Conservation (phyloP, 2,888 invertebrate species). For the Rhogogaster chlorosoma region DNA sequence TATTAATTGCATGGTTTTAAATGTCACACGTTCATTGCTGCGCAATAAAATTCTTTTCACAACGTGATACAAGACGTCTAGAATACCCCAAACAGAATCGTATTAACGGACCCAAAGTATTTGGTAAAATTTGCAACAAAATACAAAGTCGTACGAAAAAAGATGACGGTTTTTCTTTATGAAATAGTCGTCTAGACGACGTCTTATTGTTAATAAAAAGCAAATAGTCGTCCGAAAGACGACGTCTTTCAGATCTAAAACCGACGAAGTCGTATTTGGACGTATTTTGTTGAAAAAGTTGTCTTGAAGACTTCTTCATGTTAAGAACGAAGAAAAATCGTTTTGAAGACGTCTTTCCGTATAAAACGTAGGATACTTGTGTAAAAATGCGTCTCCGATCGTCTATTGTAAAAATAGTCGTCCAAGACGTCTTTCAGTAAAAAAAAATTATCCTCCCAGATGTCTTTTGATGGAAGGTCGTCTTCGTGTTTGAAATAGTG, state of each 20-base stretch:
- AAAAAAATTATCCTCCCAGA: background rate
- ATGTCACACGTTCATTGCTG: background rate
- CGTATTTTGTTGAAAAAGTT: background rate
- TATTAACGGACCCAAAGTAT: background rate
- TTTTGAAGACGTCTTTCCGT: background rate
- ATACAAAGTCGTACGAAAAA: no score
- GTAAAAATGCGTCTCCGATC: background rate
- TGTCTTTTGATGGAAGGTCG: background rate
- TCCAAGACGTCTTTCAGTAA: background rate
- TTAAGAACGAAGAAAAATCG: background rate
- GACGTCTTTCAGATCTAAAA: background rate
- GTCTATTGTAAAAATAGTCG: background rate
- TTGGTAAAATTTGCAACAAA: no score
- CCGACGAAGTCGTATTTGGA: background rate
- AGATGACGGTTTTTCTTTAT: no score
- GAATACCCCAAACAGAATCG: background rate
- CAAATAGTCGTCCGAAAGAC: background rate
- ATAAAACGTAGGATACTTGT: background rate
- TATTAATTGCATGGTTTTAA: background rate
- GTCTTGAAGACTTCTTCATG: background rate
- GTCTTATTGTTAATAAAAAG: background rate
- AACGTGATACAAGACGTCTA: background rate
- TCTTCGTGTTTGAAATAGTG: background rate
- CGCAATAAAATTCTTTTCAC: background rate
- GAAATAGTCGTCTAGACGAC: no score